Evolutionary conservation across 2,797 vertebrate genomes (phyloP).

Genomic region (Meda fulgida): DNA sequence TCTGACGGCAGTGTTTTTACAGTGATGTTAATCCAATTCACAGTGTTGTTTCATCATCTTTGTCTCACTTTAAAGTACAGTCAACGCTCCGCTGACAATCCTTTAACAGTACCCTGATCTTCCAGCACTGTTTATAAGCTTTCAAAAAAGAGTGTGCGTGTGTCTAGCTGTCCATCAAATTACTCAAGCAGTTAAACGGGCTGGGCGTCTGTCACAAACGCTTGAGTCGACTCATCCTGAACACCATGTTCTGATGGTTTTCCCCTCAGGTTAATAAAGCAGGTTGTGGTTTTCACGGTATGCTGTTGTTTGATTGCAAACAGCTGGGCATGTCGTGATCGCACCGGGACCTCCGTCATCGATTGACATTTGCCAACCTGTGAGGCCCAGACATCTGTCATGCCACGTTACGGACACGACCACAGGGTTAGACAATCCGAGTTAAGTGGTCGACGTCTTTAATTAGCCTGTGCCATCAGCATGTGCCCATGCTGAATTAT

Average conservation of each 20-base stretch:
- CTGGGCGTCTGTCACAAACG: constrained; percentile 49
- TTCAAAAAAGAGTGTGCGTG: constrained; percentile 13
- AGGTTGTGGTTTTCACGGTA: constrained; percentile 37
- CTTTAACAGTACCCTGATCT: constrained; percentile 5
- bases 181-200: constrained; percentile 42
- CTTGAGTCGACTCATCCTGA: constrained; percentile 46
- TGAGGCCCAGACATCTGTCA: constrained; percentile 54
- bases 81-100: constrained; percentile 1
- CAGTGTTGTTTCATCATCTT: constrained; percentile 3
- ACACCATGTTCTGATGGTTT: constrained; percentile 49
- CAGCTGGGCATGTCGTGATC: constrained; percentile 39
- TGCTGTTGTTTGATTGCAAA: constrained; percentile 50
- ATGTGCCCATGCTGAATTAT: constrained; percentile 51
- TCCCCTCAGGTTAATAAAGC: constrained; percentile 55
- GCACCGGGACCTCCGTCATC: constrained; percentile 41
- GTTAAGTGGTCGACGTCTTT: constrained; percentile 58
- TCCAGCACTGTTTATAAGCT: constrained; percentile 10
- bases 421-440: constrained; percentile 32
- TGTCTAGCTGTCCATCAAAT: constrained; percentile 45
- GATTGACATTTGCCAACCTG: constrained; percentile 56
- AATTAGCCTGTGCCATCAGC: constrained; percentile 57
- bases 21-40: constrained; percentile 32
- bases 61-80: constrained; percentile 4
- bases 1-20: constrained; percentile 15
- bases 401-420: constrained; percentile 38